Evolutionary conservation across 2,797 vertebrate genomes (phyloP).

Genomic region (Pitangus sulphuratus): DNA sequence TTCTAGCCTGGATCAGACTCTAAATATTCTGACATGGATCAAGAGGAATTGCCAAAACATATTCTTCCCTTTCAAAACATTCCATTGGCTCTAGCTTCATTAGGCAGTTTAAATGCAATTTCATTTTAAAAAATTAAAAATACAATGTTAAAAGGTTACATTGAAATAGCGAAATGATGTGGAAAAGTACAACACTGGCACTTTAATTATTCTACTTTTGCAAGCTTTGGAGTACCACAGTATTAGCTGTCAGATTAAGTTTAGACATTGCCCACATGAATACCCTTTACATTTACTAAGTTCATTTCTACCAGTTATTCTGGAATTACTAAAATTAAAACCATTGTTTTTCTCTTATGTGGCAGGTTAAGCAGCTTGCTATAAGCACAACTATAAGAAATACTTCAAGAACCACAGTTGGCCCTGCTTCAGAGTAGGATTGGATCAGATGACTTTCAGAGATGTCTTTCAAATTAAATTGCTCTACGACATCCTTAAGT

Average conservation of each 20-base stretch:
- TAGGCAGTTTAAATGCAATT: slow-evolving; percentile 13
- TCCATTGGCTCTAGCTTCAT: slow-evolving; percentile 11
- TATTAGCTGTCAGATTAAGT: not conserved
- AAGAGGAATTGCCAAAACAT: slow-evolving; percentile 52
- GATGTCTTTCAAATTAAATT: not conserved
- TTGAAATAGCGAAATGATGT: not conserved
- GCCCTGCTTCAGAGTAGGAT: not conserved
- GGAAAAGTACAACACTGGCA: not conserved
- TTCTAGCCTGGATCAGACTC: slow-evolving; percentile 65
- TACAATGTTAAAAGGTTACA: not conserved
- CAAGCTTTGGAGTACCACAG: not conserved
- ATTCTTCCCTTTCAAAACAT: slow-evolving; percentile 64
- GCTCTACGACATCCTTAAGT: not conserved
- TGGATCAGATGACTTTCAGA: not conserved
- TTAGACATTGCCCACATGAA: not conserved
- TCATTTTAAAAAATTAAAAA: slow-evolving; percentile 39
- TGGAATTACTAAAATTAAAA: not conserved
- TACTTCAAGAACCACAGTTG: not conserved
- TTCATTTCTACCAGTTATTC: not conserved
- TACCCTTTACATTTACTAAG: not conserved
- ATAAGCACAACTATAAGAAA: not conserved
- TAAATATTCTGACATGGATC: slow-evolving; percentile 59
- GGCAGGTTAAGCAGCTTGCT: not conserved
- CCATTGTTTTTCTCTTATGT: not conserved
- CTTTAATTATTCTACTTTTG: not conserved